Evolutionary conservation across 2,888 invertebrate genomes (phyloP), one percentile per base, ranked within the genome.

Genomic region (Phragmatobia fuliginosa): DNA sequence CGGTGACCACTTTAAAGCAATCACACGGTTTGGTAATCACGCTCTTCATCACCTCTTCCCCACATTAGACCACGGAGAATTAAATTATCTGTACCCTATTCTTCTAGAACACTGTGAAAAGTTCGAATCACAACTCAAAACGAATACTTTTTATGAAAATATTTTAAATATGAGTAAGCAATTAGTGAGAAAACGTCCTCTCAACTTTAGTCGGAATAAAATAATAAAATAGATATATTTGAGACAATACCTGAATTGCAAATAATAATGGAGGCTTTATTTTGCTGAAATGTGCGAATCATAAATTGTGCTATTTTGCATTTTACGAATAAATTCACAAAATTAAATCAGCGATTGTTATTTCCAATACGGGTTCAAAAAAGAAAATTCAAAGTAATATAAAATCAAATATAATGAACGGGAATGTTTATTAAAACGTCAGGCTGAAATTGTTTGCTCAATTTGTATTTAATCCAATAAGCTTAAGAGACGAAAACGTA

Each of bases 21-120:
- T 98, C 67, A 97, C 97, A 0, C 96, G 96, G 73, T 98, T 97
- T 82, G 98, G 98, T 0, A 96, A 97, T 72, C 98, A 98, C 85
- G 95, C 96, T 0, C 91, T 98, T 2, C 98, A 98, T 88, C 98
- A 98, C 89, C 92, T 98, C 31, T 97, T 98, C 81, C 98, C 98
- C 0, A 97, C 97, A 0, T 83, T 98, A 45, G 98, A 98, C 87
- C 98, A 98, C 83, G 96, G 96, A 0, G 96, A 97, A 70, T 89
- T 98, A 21, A 95, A 96, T 14, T 95, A 96, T 65, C 91, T 98
- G 6, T 96, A 97, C 85, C 96, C 97, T 0, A 95, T 95, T 0
- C 94, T 97, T 18, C 79, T 96, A 11, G 92, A 97, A 75, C 97
- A 97, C 38, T 96, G 97, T 79, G 89, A 95, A 49, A 96, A 97